Conservation (phyloP, 2,113 vertebrate species). For the Mirounga angustirostris region DNA sequence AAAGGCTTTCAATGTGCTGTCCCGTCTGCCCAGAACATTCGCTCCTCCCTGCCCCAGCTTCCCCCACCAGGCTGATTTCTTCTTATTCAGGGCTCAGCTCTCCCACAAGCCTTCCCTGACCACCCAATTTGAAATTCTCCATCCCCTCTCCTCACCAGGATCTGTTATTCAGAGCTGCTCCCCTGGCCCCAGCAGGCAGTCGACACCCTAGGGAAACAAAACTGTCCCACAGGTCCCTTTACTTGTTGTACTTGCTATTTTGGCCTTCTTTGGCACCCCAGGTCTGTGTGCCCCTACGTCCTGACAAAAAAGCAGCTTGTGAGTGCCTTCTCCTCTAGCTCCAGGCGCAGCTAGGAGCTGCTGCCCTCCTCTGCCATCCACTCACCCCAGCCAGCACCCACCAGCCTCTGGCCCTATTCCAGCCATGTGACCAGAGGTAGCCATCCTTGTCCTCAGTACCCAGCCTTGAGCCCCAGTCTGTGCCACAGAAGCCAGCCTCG, state of each 20-base stretch:
- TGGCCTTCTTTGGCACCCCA: not conserved
- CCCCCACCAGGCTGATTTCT: not conserved
- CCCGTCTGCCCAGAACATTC: not conserved
- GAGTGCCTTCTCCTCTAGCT: not conserved
- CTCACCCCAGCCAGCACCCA: not conserved
- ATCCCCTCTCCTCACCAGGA: not conserved
- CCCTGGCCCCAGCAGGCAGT: not conserved
- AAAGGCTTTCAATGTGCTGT: slow-evolving; percentile 27
- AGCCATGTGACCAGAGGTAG: not conserved
- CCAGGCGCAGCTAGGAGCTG: not conserved
- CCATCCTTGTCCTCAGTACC: not conserved
- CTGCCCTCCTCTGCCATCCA: not conserved
- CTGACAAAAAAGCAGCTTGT: not conserved
- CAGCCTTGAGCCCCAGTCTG: not conserved
- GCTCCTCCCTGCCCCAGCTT: not conserved
- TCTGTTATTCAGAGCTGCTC: not conserved
- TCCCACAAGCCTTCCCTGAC: not conserved
- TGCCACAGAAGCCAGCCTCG: not conserved
- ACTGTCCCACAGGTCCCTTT: not conserved
- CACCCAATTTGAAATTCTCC: not conserved
- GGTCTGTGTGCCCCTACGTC: not conserved
- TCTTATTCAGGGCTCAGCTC: slow-evolving; percentile 46
- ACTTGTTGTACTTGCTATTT: not conserved
- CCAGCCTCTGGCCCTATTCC: not conserved
- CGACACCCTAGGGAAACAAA: not conserved